These are phyloP conservation scores for Lasioglossum morio DNA, from an alignment of 2,888 invertebrate genomes.

Conservation along the genomic window DNA sequence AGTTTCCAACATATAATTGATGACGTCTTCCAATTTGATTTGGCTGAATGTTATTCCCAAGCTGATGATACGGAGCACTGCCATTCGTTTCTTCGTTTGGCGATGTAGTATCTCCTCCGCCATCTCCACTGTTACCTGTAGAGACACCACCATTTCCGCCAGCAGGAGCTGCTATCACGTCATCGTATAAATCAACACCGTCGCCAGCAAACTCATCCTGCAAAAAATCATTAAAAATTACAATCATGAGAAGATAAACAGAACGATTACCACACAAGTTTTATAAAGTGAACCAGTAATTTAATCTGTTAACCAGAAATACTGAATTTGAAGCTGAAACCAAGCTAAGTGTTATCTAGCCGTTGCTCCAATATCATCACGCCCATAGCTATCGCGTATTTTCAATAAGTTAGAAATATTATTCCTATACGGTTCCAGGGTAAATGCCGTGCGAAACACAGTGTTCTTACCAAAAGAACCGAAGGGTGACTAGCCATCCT, in stretches of 20 bases:
- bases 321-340: not conserved
- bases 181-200: slow-evolving; percentile 97
- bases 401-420: not conserved
- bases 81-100: slow-evolving; percentile 91
- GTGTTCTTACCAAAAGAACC: not conserved
- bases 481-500: not conserved
- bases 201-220: slow-evolving; percentile 94
- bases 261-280: not conserved
- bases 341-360: not conserved
- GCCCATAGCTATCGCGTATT: not conserved
- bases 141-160: slow-evolving; percentile 83
- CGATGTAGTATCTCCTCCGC: slow-evolving; percentile 87
- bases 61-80: slow-evolving; percentile 89
- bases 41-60: slow-evolving; percentile 89
- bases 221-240: slow-evolving; percentile 59
- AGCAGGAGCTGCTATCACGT: slow-evolving; percentile 94
- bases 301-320: slow-evolving; percentile 6
- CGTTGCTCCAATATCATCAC: not conserved
- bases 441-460: not conserved
- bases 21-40: slow-evolving; percentile 91
- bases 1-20: slow-evolving; percentile 98
- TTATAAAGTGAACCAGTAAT: slow-evolving; percentile 4
- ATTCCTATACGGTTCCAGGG: not conserved
- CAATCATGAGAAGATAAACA: not conserved
- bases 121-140: slow-evolving; percentile 78